Evolutionary conservation across 2,888 invertebrate genomes (phyloP), one percentile per base, ranked within the genome.

Genomic region (Mycalesis mineus): DNA sequence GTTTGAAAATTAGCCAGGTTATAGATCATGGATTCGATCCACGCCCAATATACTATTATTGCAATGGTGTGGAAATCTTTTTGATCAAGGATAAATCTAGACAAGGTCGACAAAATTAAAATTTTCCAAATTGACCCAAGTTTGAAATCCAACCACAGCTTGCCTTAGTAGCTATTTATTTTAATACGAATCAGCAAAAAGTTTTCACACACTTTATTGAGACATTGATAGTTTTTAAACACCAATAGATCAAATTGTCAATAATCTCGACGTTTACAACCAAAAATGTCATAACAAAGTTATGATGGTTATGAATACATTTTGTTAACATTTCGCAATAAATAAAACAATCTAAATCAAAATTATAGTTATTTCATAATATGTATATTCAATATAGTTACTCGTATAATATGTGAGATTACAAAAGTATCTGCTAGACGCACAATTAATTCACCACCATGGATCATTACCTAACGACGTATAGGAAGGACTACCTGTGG

Each of bases 401-500:
- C 22, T 22, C 22, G 22, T 22, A 7, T 47, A 47, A 67, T 67
- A 65, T 66, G 59, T 61, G 50, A 54, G 15, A 28, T 31, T 28
- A 40, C 48, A 55, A 36, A 15, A 1, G 11, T 9, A 28, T 6
- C n/a, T n/a, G 22, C 22, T 22, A 22, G 17, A 49, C 36, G 22
- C 14, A 29, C 28, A 44, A 15, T 15, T 11, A 15, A 14, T 33
- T 2, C 6, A 17, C 5, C 39, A 49, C 6, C 62, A 92, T 92
- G 91, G 91, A 92, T 77, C 91, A 92, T 65, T 93, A 91, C 67
- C 77, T 92, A 55, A 91, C 93, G 0, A 92, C 91, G 0, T 93
- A 93, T 68, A 83, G 89, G 42, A 92, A 92, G 68, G 93, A 93
- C 73, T 93, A 92, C 65, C 68, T 92, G 15, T 93, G 93, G 93